Conservation (phyloP, 2,888 invertebrate species). For the Pycnomerus fuliginosus region DNA sequence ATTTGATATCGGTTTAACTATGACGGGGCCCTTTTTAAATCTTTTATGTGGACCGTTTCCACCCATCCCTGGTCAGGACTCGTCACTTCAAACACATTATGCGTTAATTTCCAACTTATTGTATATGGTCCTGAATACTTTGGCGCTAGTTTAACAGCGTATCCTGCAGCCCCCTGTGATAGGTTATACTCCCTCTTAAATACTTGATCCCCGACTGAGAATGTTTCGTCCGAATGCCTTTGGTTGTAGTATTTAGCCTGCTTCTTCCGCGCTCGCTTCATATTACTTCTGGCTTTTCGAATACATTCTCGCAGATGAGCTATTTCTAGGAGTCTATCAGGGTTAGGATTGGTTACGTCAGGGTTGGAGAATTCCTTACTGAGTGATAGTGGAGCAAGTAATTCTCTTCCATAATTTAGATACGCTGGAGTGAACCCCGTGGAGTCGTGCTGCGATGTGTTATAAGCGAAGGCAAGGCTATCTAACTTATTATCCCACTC, state of each 20-base stretch:
- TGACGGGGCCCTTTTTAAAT: too few species aligned
- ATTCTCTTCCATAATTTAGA: slow-evolving; percentile 25
- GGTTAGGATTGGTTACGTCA: not conserved
- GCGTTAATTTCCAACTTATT: too few species aligned
- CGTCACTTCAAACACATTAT: too few species aligned
- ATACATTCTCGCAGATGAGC: not conserved
- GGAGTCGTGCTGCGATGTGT: slow-evolving; percentile 30
- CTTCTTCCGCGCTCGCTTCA: slow-evolving; percentile 8
- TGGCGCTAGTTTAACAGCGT: slow-evolving; percentile 1
- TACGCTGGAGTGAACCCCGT: slow-evolving; percentile 33
- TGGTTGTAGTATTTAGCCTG: slow-evolving; percentile 18
- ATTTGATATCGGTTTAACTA: too few species aligned
- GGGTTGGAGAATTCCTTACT: not conserved
- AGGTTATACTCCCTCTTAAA: slow-evolving; percentile 1
- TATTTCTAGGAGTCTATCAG: too few species aligned
- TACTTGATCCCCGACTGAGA: slow-evolving; percentile 3
- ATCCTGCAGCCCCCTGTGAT: not conserved
- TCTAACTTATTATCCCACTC: slow-evolving; percentile 32
- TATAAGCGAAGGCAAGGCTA: slow-evolving; percentile 34
- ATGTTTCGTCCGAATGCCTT: slow-evolving; percentile 7
- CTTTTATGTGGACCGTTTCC: too few species aligned
- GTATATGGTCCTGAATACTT: too few species aligned
- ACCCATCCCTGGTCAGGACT: too few species aligned
- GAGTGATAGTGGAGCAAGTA: not conserved
- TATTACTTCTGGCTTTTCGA: slow-evolving; percentile 10